phyloP scores from a whole-genome alignment of 37 sponge, comb jelly and placozoan species.

The Theonella swinhoei region DNA sequence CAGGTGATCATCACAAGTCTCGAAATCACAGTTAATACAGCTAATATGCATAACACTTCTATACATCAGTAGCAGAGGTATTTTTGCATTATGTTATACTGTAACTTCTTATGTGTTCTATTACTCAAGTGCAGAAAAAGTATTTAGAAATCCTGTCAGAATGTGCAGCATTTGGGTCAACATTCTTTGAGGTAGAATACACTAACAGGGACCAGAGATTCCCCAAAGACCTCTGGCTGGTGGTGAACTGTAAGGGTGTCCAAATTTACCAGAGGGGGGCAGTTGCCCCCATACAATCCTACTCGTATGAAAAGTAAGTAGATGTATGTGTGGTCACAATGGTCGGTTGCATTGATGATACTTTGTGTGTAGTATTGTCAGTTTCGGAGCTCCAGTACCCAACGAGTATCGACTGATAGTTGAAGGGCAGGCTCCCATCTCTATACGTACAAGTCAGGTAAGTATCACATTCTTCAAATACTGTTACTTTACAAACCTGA shows the following conservation, averaged over 20 bases:
- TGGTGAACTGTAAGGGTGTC: conserved; percentile 59
- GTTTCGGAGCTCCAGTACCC: conserved; percentile 76
- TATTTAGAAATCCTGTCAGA: conserved; percentile 82
- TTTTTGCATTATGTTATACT: too few relatives aligned
- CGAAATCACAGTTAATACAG: background rate
- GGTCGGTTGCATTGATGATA: too few relatives aligned
- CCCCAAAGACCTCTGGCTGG: conserved; percentile 81
- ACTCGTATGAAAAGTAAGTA: too few relatives aligned
- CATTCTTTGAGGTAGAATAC: conserved; percentile 82
- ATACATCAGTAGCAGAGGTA: background rate
- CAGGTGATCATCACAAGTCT: conserved; percentile 36
- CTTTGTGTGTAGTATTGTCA: conserved; percentile 71
- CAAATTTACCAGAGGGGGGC: conserved; percentile 74
- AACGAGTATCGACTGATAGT: conserved; percentile 68
- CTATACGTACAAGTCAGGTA: conserved; percentile 69
- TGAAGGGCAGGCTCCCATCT: conserved; percentile 55
- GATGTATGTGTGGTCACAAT: too few relatives aligned
- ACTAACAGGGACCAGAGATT: conserved; percentile 67
- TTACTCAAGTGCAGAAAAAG: conserved; percentile 64
- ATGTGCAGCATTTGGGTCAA: conserved; percentile 81
- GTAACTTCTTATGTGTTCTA: background rate
- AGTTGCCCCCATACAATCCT: conserved; percentile 59
- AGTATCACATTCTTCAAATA: background rate
- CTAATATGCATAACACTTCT: too few relatives aligned
- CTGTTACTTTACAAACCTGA: background rate